Evolutionary conservation across 2,888 invertebrate genomes (phyloP).

Genomic region (Eilema sororculum): DNA sequence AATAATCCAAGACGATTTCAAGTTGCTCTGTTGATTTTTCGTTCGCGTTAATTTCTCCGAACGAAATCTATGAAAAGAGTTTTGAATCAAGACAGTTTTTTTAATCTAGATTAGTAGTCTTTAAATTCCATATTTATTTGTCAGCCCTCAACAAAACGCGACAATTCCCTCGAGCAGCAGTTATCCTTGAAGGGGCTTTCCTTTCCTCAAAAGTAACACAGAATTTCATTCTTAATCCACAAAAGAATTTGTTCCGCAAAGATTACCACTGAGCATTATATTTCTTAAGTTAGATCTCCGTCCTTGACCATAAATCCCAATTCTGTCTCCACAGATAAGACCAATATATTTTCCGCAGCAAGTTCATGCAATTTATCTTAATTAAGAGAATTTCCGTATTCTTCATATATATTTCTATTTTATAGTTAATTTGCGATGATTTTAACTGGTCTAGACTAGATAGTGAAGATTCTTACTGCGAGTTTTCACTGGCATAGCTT

Average conservation of each 20-base stretch:
- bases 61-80: too few relatives aligned
- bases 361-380: constrained; percentile 47
- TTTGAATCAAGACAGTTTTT: too few relatives aligned
- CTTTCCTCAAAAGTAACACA: not conserved
- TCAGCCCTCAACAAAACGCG: not conserved
- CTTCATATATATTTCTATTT: constrained; percentile 34
- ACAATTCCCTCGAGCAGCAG: not conserved
- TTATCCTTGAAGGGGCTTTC: not conserved
- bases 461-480: not conserved
- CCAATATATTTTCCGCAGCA: constrained; percentile 36
- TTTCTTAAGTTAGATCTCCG: constrained; percentile 17
- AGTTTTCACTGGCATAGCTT: too few relatives aligned
- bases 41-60: too few relatives aligned
- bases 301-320: constrained; percentile 35
- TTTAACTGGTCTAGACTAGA: not conserved
- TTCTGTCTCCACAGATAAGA: constrained; percentile 33
- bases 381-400: constrained; percentile 36
- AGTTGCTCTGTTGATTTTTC: too few relatives aligned
- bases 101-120: too few relatives aligned
- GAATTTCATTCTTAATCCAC: not conserved
- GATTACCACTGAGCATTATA: constrained; percentile 21
- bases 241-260: constrained; percentile 6
- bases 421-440: constrained; percentile 21
- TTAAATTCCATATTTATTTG: not conserved
- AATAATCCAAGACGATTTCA: too few relatives aligned